Conservation (phyloP, 2,113 vertebrate genomes). For the Apodemus sylvaticus region DNA sequence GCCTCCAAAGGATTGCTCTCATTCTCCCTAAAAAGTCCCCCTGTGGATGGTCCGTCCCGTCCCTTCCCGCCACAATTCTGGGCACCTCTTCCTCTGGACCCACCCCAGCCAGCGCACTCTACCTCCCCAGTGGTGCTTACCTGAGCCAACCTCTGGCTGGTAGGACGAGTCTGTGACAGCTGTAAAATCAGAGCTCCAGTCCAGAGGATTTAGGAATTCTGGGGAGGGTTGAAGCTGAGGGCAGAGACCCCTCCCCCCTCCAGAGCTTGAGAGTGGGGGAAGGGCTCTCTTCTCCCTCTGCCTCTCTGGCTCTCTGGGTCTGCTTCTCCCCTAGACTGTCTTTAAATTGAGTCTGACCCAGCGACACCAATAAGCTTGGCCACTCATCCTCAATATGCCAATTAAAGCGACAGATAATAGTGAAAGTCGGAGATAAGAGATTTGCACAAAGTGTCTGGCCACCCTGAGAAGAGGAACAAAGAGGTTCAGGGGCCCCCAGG, state of each 20-base stretch:
- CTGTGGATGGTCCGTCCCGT: fast-evolving
- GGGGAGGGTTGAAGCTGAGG: slow-evolving; percentile 2
- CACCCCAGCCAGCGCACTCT: not conserved
- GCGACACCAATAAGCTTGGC: not conserved
- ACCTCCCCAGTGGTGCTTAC: not conserved
- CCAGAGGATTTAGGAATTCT: slow-evolving; percentile 64
- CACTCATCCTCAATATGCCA: not conserved
- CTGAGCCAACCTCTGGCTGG: not conserved
- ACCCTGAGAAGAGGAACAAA: not conserved
- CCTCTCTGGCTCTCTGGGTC: too few species aligned
- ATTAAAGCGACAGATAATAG: not conserved
- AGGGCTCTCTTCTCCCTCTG: not conserved
- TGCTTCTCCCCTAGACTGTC: not conserved
- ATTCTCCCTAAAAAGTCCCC: not conserved
- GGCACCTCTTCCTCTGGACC: not conserved
- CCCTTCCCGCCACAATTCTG: not conserved
- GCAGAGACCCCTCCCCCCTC: slow-evolving; percentile 24
- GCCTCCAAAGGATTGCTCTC: not conserved
- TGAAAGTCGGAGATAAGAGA: not conserved
- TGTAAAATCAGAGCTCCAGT: not conserved
- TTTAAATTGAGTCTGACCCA: not conserved
- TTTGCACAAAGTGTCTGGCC: not conserved
- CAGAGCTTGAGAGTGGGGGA: not conserved
- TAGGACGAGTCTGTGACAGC: not conserved
- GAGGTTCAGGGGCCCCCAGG: not conserved